phyloP scores from a whole-genome alignment of 2,113 vertebrate species.

The Eulemur rufifrons region DNA sequence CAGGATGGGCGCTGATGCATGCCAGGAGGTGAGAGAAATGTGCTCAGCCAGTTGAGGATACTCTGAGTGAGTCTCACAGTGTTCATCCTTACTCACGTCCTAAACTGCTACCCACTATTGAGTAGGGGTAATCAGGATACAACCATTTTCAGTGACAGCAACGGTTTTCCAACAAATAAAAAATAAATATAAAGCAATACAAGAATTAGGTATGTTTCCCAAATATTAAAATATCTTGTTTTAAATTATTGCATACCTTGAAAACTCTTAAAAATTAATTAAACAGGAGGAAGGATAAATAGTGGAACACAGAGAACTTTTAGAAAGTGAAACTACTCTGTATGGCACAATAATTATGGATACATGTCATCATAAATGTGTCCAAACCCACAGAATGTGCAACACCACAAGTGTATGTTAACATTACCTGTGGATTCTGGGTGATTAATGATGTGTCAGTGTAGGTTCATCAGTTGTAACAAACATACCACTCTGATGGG shows the following conservation, averaged over 20 bases:
- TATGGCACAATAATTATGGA: background rate
- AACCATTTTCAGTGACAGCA: slow-evolving; percentile 19
- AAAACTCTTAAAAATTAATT: background rate
- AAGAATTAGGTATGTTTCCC: slow-evolving; percentile 23
- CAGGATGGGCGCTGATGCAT: background rate
- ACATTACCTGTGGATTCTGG: background rate
- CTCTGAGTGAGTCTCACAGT: background rate
- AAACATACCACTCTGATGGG: background rate
- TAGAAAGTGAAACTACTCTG: background rate
- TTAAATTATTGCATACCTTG: slow-evolving; percentile 36
- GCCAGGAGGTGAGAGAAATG: slow-evolving; percentile 22
- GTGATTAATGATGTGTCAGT: background rate
- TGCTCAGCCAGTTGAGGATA: background rate
- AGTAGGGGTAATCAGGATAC: slow-evolving; percentile 32
- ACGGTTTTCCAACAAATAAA: background rate
- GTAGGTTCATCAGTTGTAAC: background rate
- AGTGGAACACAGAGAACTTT: background rate
- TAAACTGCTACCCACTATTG: background rate
- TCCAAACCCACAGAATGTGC: background rate
- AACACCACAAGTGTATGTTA: background rate
- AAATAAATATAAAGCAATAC: slow-evolving; percentile 24
- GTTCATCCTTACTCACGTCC: slow-evolving; percentile 2
- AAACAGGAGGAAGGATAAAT: background rate
- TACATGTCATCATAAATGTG: background rate
- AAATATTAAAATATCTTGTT: slow-evolving; percentile 57